Evolutionary conservation across 2,797 vertebrate genomes (phyloP).

Genomic region (Takifugu rubripes): DNA sequence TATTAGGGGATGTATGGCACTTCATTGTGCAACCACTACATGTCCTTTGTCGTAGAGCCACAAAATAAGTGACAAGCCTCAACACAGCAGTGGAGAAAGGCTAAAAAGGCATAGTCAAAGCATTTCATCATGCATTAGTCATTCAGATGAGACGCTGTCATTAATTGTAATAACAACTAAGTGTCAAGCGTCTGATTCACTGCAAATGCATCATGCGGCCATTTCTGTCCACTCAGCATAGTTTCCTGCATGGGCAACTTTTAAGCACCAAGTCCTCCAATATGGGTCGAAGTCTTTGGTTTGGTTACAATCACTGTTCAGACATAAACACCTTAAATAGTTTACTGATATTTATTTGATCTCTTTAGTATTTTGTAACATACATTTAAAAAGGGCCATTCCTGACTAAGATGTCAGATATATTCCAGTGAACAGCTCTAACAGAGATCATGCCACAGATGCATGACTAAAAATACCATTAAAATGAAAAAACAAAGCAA

Average conservation of each 20-base stretch:
- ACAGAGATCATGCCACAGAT: too few relatives aligned
- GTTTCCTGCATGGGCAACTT: slow-evolving; percentile 41
- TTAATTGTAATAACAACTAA: slow-evolving; percentile 63
- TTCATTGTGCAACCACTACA: slow-evolving; percentile 34
- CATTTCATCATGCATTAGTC: slow-evolving; percentile 56
- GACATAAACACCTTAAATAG: too few relatives aligned
- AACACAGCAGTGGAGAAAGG: too few relatives aligned
- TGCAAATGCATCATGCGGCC: slow-evolving; percentile 41
- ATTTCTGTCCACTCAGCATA: slow-evolving; percentile 59
- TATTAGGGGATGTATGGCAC: too few relatives aligned
- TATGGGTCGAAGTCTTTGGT: neutral
- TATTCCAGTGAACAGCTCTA: too few relatives aligned
- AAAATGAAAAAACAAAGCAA: too few relatives aligned
- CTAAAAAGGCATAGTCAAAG: slow-evolving; percentile 45
- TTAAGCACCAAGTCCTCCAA: slow-evolving; percentile 11
- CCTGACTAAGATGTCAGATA: too few relatives aligned
- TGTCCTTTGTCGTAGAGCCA: slow-evolving; percentile 37
- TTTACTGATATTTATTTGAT: too few relatives aligned
- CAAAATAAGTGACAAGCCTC: too few relatives aligned
- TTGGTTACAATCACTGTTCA: neutral
- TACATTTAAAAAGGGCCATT: too few relatives aligned
- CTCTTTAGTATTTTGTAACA: too few relatives aligned
- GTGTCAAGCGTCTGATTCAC: slow-evolving; percentile 70
- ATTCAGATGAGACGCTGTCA: slow-evolving; percentile 61
- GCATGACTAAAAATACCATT: too few relatives aligned